phyloP scores from a whole-genome alignment of 1,140 invertebrate species.

The Lasaia peninsularis region DNA sequence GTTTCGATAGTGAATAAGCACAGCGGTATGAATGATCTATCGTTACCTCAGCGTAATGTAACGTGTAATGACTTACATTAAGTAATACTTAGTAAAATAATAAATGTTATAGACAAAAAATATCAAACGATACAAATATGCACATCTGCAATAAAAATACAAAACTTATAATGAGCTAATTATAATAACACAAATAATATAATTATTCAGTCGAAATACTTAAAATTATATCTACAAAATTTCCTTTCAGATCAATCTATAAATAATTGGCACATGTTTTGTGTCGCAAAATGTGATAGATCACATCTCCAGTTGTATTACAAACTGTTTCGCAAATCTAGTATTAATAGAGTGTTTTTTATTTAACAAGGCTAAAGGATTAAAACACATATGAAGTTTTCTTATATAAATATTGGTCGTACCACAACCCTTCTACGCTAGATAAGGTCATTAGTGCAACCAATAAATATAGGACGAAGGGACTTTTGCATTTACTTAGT shows the following conservation, averaged over 20 bases:
- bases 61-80: not conserved
- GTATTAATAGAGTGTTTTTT: not conserved
- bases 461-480: no score
- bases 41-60: not conserved
- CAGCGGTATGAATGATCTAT: not conserved
- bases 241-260: slow-evolving; percentile 24
- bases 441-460: no score
- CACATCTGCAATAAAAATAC: not conserved
- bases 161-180: not conserved
- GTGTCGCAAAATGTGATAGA: slow-evolving; percentile 25
- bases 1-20: slow-evolving; percentile 1
- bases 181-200: slow-evolving; percentile 16
- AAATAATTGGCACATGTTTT: slow-evolving; percentile 36
- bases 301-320: slow-evolving; percentile 15
- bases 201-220: slow-evolving; percentile 26
- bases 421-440: no score
- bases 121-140: slow-evolving; percentile 8
- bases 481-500: no score
- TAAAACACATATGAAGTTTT: no score
- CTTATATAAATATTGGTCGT: no score
- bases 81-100: slow-evolving; percentile 15
- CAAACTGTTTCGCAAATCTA: not conserved
- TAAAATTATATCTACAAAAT: slow-evolving; percentile 43
- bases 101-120: slow-evolving; percentile 4
- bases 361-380: not conserved